Base-by-base conservation (phyloP, 1,140 invertebrate species). In the Musca domestica region DNA sequence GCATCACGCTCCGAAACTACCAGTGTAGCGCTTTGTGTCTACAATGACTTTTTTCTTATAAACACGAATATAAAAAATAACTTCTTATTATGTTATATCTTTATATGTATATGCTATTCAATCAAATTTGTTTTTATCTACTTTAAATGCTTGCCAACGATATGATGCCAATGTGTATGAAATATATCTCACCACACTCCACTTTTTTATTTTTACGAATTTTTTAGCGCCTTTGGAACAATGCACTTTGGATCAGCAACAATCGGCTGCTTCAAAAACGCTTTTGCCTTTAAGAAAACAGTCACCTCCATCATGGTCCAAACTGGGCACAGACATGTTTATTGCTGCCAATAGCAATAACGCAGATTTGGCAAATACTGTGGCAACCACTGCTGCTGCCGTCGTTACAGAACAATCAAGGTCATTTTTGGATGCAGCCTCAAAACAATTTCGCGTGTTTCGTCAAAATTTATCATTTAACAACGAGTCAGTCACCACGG, bases 391-490 rank as follows among this genome's bases (percentile, higher is more conserved):
- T 30, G 69, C 63, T 66, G 67, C 69, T 34, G 20, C 70, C 20
- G 41, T 23, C 27, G 58, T 68, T 58, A 51, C 47, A 48, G 56
- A 70, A 51, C 34, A 51, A 70, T 6, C 66, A 72, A n/a, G 58
- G 12, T 80, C 77, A 25, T 78, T 80, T 17, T 69, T 80, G 34
- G 77, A 80, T 69, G 73, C 76, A 7, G 78, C 78, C 3, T 80
- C 78, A 23, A 70, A 76, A 20, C 78, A 81, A 65, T 52, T 81
- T 41, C 71, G 77, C 2, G 78, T 81, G 27, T 81, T 81, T 69
- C 74, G 78, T 1, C 78, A 77, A 63, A 81, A 81, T 64, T 66
- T 80, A 10, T 76, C 78, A 14, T 80, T 80, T 34, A 76, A 75
- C 22, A 76, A 74, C 52, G 73, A 54, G 9, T 58, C 49, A 64